Evolutionary conservation across 2,113 vertebrate genomes (phyloP).

Genomic region (Oxyruncus cristatus): DNA sequence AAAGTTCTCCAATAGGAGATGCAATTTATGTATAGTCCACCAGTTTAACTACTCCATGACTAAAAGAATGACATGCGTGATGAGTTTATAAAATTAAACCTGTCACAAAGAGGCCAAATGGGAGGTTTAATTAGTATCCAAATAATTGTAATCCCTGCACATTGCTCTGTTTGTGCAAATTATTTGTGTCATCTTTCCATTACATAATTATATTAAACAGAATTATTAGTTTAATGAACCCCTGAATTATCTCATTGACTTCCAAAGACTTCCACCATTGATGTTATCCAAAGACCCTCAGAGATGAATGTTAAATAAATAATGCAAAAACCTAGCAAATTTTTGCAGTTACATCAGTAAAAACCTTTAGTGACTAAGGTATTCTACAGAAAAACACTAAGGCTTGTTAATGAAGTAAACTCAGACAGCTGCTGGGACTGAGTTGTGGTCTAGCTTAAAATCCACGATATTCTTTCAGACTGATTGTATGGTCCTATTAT

Average conservation of each 20-base stretch:
- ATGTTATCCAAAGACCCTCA: neutral
- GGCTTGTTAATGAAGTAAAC: neutral
- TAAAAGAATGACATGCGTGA: neutral
- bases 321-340: neutral
- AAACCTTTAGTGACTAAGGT: neutral
- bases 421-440: neutral
- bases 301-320: neutral
- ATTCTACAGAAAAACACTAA: neutral
- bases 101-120: neutral
- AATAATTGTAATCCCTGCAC: neutral
- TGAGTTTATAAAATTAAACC: conserved; percentile 7
- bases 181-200: neutral
- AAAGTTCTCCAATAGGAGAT: neutral
- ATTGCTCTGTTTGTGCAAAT: conserved; percentile 5
- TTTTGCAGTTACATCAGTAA: neutral
- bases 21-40: neutral
- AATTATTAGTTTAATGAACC: neutral
- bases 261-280: neutral
- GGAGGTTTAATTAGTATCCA: conserved; percentile 1
- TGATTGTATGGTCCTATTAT: neutral
- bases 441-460: neutral
- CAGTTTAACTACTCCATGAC: neutral
- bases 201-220: neutral
- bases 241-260: neutral
- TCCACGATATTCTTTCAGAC: neutral